Evolutionary conservation across 2,113 vertebrate genomes (phyloP).

Genomic region (Zonotrichia leucophrys): DNA sequence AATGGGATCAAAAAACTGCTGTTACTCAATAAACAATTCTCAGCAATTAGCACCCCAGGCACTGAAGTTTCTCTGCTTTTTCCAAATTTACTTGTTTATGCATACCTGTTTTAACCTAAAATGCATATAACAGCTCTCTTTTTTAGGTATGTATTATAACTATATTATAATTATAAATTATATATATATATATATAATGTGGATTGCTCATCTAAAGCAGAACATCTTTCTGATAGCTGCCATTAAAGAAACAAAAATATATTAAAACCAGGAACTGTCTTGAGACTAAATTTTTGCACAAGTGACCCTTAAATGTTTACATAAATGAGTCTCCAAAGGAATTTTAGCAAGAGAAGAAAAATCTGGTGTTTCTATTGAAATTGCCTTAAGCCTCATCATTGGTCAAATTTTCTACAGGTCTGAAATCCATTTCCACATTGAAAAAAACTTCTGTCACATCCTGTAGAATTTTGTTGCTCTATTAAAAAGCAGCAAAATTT

Average conservation of each 20-base stretch:
- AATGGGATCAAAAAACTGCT: background rate
- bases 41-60: background rate
- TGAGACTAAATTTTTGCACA: background rate
- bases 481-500: background rate
- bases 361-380: background rate
- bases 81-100: background rate
- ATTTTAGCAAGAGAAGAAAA: background rate
- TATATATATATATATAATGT: too few relatives aligned
- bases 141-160: background rate
- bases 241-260: background rate
- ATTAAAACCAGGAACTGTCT: background rate
- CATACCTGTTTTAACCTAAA: background rate
- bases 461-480: background rate
- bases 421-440: background rate
- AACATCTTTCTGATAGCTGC: background rate
- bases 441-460: rapidly evolving
- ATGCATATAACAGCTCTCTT: background rate
- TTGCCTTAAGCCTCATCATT: background rate
- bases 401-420: background rate
- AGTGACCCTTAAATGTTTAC: background rate
- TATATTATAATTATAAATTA: background rate
- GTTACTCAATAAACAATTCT: background rate
- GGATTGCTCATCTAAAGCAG: background rate
- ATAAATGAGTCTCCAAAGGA: background rate
- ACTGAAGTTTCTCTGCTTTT: background rate